Percentiles rank a stretch among this genome's conserved stretches.
phyloP scores from a whole-genome alignment of 1,140 invertebrate species.

The Catajapyx aquilonaris region DNA sequence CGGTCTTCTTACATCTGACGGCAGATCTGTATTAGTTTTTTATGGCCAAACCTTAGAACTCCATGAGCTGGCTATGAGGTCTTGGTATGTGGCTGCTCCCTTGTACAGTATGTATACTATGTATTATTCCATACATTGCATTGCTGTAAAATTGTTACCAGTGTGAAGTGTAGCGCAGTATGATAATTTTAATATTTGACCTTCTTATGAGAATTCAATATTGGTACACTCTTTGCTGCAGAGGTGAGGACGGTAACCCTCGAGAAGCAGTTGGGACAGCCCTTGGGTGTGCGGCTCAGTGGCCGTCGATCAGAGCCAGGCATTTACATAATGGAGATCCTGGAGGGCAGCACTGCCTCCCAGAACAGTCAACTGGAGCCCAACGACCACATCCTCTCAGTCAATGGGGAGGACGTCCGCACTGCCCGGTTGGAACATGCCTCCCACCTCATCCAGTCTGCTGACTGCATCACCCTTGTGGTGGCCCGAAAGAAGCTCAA shows the following conservation, averaged over 20 bases:
- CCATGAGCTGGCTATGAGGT: too few relatives aligned
- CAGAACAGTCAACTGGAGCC: slow-evolving; percentile 30
- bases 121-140: too few relatives aligned
- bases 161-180: too few relatives aligned
- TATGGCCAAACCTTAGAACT: too few relatives aligned
- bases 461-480: slow-evolving; percentile 23
- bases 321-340: slow-evolving; percentile 25
- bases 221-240: slow-evolving; percentile 13
- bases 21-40: too few relatives aligned
- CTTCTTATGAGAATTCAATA: too few relatives aligned
- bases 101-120: too few relatives aligned
- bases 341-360: slow-evolving; percentile 28
- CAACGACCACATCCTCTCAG: slow-evolving; percentile 34
- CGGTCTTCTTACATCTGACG: too few relatives aligned
- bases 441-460: slow-evolving; percentile 21
- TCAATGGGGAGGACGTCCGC: slow-evolving; percentile 25
- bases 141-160: too few relatives aligned
- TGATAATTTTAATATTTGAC: too few relatives aligned
- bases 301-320: slow-evolving; percentile 24
- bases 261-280: slow-evolving; percentile 20
- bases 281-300: slow-evolving; percentile 26
- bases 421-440: slow-evolving; percentile 24
- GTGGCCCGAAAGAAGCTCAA: slow-evolving; percentile 17
- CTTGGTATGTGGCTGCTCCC: too few relatives aligned
- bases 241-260: slow-evolving; percentile 24